Conservation (phyloP, 2,888 invertebrate species). For the Campoplex capitator region DNA sequence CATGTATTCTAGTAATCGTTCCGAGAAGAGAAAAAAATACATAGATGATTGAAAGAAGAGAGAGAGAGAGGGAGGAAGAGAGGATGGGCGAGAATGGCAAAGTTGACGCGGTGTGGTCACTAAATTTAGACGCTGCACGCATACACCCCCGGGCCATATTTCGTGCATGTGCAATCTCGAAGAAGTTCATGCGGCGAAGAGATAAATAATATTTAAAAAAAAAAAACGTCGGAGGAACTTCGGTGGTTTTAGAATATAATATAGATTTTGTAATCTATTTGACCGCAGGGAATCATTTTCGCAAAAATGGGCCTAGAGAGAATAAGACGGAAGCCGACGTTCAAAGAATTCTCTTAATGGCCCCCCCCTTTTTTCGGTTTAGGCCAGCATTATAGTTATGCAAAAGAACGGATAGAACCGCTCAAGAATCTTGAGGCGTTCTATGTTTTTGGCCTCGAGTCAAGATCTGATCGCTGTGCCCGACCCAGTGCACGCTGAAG, state of each 20-base stretch:
- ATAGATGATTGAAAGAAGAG: neutral
- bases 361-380: constrained; percentile 33
- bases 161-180: constrained; percentile 45
- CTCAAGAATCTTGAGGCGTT: constrained; percentile 30
- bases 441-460: constrained; percentile 24
- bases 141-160: constrained; percentile 51
- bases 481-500: constrained; percentile 30
- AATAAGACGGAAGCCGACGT: constrained; percentile 65
- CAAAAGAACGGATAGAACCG: constrained; percentile 33
- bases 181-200: neutral
- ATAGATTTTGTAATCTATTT: constrained; percentile 67
- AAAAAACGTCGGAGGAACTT: constrained; percentile 18
- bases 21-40: constrained; percentile 40
- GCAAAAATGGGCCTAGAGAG: constrained; percentile 24
- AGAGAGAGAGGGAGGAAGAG: constrained; percentile 8
- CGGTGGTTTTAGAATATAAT: constrained; percentile 47
- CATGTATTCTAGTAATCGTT: constrained; percentile 71
- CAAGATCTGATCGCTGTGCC: constrained; percentile 18
- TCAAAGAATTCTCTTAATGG: constrained; percentile 57
- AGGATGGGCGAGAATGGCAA: constrained; percentile 11
- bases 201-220: neutral
- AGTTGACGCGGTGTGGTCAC: constrained; percentile 46
- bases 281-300: constrained; percentile 67
- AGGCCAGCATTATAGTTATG: constrained; percentile 30
- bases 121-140: constrained; percentile 48